phyloP scores from a whole-genome alignment of 2,797 vertebrate genomes.

The Prionace glauca region DNA sequence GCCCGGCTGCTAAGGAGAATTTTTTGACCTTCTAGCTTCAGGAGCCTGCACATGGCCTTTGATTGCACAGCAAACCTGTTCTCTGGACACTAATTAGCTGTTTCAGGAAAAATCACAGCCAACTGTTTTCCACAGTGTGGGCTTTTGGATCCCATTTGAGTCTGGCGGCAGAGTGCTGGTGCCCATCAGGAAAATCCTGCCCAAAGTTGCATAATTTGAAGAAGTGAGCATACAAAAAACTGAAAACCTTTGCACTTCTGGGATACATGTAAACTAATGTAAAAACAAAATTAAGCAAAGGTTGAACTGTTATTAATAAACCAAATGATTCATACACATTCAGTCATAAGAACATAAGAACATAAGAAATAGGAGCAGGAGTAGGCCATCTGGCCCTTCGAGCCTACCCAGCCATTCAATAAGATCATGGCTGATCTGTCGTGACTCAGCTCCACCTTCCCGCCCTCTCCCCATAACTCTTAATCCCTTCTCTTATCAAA shows the following conservation, averaged over 20 bases:
- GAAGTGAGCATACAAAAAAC: not conserved
- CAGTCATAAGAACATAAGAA: too few species aligned
- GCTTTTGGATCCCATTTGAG: too few species aligned
- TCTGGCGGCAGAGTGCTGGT: too few species aligned
- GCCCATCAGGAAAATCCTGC: too few species aligned
- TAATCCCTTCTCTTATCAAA: too few species aligned
- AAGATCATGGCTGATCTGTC: too few species aligned
- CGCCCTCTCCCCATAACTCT: too few species aligned
- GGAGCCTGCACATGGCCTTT: not conserved
- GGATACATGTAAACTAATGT: not conserved
- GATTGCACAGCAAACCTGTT: not conserved
- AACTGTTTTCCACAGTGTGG: not conserved
- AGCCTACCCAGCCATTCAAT: too few species aligned
- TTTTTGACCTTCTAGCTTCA: not conserved
- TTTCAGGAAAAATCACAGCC: not conserved
- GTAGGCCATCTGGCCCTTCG: too few species aligned
- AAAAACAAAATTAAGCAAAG: not conserved
- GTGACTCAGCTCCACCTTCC: too few species aligned
- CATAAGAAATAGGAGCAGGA: too few species aligned
- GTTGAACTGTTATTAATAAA: not conserved
- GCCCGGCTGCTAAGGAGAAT: not conserved
- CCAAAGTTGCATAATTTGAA: not conserved
- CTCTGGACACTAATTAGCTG: not conserved
- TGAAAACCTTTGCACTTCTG: not conserved
- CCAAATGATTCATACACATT: not conserved